These are phyloP conservation scores for Cremastinae sp. DNA, from an alignment of 2,888 invertebrate genomes.

Conservation along the genomic window DNA sequence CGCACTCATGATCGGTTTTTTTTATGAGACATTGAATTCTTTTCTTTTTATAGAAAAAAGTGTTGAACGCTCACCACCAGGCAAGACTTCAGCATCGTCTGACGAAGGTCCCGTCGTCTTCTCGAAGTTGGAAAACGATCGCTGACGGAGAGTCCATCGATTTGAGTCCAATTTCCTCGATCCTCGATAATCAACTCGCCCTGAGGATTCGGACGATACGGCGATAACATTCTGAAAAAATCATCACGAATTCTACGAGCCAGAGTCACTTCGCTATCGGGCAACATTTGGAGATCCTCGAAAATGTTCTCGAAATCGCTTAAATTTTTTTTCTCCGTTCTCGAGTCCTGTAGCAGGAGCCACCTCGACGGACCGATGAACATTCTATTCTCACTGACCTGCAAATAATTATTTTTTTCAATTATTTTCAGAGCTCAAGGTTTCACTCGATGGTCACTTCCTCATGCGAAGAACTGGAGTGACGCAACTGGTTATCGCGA, in stretches of 20 bases:
- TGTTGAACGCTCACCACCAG: slow-evolving; percentile 73
- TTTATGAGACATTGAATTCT: too few species aligned
- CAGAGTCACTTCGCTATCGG: slow-evolving; percentile 73
- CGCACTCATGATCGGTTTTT: too few species aligned
- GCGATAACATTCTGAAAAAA: slow-evolving; percentile 64
- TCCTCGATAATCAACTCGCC: slow-evolving; percentile 67
- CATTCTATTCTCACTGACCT: slow-evolving; percentile 70
- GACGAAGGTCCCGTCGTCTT: slow-evolving; percentile 69
- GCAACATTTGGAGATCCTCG: slow-evolving; percentile 63
- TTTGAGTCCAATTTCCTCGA: slow-evolving; percentile 70
- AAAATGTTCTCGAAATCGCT: slow-evolving; percentile 58
- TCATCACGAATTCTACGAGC: slow-evolving; percentile 55
- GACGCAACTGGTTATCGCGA: not conserved
- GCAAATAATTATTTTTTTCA: slow-evolving; percentile 8
- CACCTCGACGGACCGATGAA: slow-evolving; percentile 71
- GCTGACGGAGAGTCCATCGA: slow-evolving; percentile 59
- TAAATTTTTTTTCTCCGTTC: not conserved
- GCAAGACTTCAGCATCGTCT: slow-evolving; percentile 69
- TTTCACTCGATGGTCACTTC: not conserved
- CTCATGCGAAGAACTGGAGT: not conserved
- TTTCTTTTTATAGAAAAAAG: too few species aligned
- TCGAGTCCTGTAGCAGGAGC: slow-evolving; percentile 69
- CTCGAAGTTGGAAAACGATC: slow-evolving; percentile 65
- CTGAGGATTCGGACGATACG: slow-evolving; percentile 70
- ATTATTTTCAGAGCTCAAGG: not conserved